A percentile compares a stretch with the other conserved stretches of the same genome.
Conservation (phyloP, 2,113 vertebrate genomes). For the Stomatorhinus ivindoensis region DNA sequence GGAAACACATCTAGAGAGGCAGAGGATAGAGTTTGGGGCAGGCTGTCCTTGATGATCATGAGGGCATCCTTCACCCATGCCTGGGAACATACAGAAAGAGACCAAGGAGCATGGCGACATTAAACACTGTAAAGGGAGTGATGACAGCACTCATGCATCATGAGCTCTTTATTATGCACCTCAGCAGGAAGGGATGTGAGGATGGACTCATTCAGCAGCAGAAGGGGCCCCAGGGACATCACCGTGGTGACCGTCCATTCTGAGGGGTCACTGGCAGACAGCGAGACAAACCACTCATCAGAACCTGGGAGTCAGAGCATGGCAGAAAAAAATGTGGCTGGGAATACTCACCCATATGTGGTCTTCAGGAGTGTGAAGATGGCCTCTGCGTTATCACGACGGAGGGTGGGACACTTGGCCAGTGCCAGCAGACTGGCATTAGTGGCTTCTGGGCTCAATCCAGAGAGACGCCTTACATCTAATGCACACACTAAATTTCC, state of each 20-base stretch:
- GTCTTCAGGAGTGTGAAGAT: slow-evolving; percentile 40
- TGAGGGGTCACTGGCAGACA: slow-evolving; percentile 42
- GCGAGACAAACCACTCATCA: neutral
- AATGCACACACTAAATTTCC: slow-evolving; percentile 52
- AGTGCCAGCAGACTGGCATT: slow-evolving; percentile 40
- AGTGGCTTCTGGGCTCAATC: slow-evolving; percentile 31
- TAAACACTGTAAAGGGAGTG: neutral
- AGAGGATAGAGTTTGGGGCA: neutral
- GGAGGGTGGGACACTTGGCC: slow-evolving; percentile 44
- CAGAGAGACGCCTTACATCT: slow-evolving; percentile 34
- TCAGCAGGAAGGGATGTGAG: slow-evolving; percentile 39
- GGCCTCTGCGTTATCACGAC: slow-evolving; percentile 20
- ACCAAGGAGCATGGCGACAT: neutral
- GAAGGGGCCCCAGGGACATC: slow-evolving; percentile 41
- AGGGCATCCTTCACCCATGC: slow-evolving; percentile 45
- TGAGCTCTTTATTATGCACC: slow-evolving; percentile 28
- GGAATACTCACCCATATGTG: slow-evolving; percentile 48
- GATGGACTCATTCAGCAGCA: slow-evolving; percentile 39
- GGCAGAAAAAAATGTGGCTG: neutral
- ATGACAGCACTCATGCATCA: neutral
- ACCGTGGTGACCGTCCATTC: slow-evolving; percentile 45
- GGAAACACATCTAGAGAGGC: slow-evolving; percentile 25
- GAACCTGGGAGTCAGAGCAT: neutral
- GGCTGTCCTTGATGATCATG: slow-evolving; percentile 32
- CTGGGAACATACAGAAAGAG: slow-evolving; percentile 30